A percentile compares a stretch with the other conserved stretches of the same genome.
These are phyloP conservation scores for Aurelia sp. DNA, from an alignment of 30 jellyfish, hydroid and myxozoan species.

Conservation along the genomic window DNA sequence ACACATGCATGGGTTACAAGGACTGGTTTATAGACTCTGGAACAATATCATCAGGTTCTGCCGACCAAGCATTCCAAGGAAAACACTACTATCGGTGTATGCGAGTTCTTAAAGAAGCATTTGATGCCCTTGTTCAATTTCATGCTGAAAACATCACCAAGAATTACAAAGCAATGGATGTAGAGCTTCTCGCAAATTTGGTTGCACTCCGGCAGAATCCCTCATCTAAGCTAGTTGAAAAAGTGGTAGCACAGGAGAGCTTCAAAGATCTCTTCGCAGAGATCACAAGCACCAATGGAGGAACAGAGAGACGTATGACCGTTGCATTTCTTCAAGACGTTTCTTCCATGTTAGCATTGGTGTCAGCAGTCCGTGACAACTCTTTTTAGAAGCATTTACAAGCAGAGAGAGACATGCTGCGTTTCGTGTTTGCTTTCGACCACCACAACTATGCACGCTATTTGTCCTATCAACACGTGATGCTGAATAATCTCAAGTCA, in stretches of 20 bases:
- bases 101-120: slow-evolving; percentile 29
- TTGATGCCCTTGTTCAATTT: slow-evolving; percentile 22
- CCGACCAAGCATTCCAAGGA: slow-evolving; percentile 18
- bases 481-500: not conserved
- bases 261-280: slow-evolving; percentile 1
- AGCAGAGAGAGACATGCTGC: not conserved
- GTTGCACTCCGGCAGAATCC: slow-evolving; percentile 4
- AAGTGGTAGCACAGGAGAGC: not conserved
- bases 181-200: not conserved
- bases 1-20: no score
- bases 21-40: slow-evolving; percentile 25
- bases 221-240: not conserved
- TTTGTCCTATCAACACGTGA: slow-evolving; percentile 1
- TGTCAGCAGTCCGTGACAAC: slow-evolving; percentile 12
- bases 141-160: slow-evolving; percentile 13
- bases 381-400: not conserved
- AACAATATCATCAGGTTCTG: slow-evolving; percentile 24
- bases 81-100: slow-evolving; percentile 27
- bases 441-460: not conserved
- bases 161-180: not conserved
- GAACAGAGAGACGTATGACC: not conserved
- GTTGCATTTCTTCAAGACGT: slow-evolving; percentile 1
- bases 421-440: slow-evolving; percentile 1
- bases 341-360: slow-evolving; percentile 1
- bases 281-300: not conserved